These are phyloP conservation scores for Myotis planiceps DNA, from an alignment of 2,797 vertebrate genomes.

Conservation along the genomic window DNA sequence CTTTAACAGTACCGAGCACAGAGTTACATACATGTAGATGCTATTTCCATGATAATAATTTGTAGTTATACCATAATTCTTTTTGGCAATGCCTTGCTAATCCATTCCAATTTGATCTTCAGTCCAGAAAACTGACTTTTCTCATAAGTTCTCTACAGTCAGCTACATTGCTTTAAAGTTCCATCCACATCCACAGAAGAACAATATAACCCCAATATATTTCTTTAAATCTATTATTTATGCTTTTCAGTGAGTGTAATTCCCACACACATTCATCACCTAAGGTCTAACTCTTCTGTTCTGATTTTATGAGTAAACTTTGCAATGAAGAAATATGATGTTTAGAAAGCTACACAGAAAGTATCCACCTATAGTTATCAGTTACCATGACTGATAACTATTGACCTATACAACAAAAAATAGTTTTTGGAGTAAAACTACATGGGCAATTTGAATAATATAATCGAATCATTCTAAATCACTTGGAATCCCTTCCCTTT, in stretches of 20 bases:
- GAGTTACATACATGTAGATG: background rate
- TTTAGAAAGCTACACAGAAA: background rate
- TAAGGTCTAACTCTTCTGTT: background rate
- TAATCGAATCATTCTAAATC: slow-evolving; percentile 27
- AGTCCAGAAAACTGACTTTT: background rate
- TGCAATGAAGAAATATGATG: background rate
- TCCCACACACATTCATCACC: background rate
- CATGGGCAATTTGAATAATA: background rate
- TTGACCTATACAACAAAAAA: background rate
- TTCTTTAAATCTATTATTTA: background rate
- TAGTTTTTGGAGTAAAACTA: background rate
- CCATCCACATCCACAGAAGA: background rate
- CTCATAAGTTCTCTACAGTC: background rate
- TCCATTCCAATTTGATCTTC: background rate
- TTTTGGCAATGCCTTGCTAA: background rate
- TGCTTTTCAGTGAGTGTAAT: background rate
- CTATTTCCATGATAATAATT: background rate
- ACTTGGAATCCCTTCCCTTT: background rate
- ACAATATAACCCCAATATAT: background rate
- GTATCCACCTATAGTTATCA: background rate
- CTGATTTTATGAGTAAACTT: background rate
- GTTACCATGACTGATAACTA: background rate
- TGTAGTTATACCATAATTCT: background rate
- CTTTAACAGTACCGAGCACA: background rate
- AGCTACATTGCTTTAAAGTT: background rate